Percentiles rank a stretch among this genome's conserved stretches.
These are phyloP conservation scores for Rana temporaria DNA, from an alignment of 2,113 vertebrate genomes.

Conservation along the genomic window DNA sequence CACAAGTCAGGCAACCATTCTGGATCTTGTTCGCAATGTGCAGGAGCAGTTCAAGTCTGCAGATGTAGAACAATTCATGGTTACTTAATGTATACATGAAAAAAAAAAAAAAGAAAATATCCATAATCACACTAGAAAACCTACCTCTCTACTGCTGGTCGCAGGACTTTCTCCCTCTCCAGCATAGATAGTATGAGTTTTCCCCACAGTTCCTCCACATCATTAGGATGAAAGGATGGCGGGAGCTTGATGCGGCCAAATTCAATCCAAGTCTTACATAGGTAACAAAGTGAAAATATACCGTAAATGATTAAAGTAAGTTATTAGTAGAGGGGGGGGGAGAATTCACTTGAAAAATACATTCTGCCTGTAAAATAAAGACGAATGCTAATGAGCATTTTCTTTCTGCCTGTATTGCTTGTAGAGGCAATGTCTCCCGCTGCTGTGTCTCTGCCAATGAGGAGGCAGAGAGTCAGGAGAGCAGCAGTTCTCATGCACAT, in stretches of 20 bases:
- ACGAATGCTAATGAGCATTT: too few species aligned
- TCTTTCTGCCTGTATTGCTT: too few species aligned
- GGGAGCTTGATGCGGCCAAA: slow-evolving; percentile 95
- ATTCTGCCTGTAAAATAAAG: too few species aligned
- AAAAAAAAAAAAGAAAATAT: not conserved
- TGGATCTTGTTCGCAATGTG: slow-evolving; percentile 97
- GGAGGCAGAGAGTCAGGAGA: too few species aligned
- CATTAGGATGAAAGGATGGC: slow-evolving; percentile 92
- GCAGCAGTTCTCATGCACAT: too few species aligned
- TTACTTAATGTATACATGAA: not conserved
- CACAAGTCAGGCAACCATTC: slow-evolving; percentile 93
- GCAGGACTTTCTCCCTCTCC: slow-evolving; percentile 91
- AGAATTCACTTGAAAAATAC: too few species aligned
- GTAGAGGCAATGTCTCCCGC: too few species aligned
- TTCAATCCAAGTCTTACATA: slow-evolving; percentile 90
- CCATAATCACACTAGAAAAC: not conserved
- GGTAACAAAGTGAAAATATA: not conserved
- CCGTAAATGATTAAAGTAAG: not conserved
- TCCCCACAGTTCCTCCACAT: slow-evolving; percentile 96
- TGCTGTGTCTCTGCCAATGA: too few species aligned
- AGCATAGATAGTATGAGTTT: slow-evolving; percentile 98
- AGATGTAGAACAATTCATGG: slow-evolving; percentile 11
- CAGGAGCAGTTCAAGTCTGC: slow-evolving; percentile 90
- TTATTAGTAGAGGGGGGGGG: not conserved
- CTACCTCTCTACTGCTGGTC: slow-evolving; percentile 92